These are phyloP conservation scores for Tipula unca DNA, from an alignment of 2,888 invertebrate genomes.

Conservation along the genomic window DNA sequence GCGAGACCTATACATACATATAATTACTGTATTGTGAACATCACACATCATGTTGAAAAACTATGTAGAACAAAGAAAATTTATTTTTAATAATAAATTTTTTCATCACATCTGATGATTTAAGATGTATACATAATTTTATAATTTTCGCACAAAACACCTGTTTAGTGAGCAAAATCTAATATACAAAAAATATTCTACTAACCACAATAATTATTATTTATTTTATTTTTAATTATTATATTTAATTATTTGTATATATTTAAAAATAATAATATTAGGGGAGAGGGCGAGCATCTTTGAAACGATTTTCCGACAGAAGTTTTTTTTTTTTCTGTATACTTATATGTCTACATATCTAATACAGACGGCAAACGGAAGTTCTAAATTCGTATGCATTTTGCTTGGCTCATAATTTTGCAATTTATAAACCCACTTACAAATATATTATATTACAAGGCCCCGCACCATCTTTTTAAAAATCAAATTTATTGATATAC, in stretches of 20 bases:
- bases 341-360: no score
- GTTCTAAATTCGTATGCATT: not conserved
- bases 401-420: not conserved
- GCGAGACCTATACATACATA: constrained; percentile 29
- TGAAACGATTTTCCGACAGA: constrained; percentile 2
- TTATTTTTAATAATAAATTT: not conserved
- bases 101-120: not conserved
- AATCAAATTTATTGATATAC: not conserved
- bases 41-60: not conserved
- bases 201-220: not conserved
- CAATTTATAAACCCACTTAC: not conserved
- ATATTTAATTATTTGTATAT: not conserved
- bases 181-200: not conserved
- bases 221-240: not conserved
- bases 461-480: not conserved
- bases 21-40: constrained; percentile 17
- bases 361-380: not conserved
- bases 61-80: not conserved
- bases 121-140: not conserved
- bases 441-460: not conserved
- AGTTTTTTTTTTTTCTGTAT: not conserved
- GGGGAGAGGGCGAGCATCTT: constrained; percentile 15
- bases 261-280: not conserved
- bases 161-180: not conserved
- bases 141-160: constrained; percentile 10